phyloP scores from a whole-genome alignment of 2,888 invertebrate species.

The Andrena praecox region DNA sequence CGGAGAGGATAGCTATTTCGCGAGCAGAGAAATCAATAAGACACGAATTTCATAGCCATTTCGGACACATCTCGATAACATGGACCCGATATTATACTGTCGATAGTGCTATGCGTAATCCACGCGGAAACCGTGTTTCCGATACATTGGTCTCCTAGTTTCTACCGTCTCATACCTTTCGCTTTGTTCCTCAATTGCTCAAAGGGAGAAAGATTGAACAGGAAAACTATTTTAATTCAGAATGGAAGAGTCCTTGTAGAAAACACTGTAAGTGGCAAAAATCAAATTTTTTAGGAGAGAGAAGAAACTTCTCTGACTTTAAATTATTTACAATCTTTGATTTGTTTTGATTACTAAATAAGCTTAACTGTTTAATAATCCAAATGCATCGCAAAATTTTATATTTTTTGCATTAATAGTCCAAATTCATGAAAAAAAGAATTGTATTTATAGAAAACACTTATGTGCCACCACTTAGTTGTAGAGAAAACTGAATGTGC shows the following conservation, averaged over 20 bases:
- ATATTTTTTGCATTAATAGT: no score
- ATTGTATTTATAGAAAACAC: no score
- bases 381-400: no score
- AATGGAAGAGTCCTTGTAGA: no score
- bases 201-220: neutral
- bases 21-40: constrained; percentile 34
- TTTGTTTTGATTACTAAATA: no score
- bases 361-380: no score
- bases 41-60: constrained; percentile 24
- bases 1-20: neutral
- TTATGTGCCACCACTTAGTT: no score
- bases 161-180: neutral
- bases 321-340: no score
- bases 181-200: neutral
- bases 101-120: constrained; percentile 11
- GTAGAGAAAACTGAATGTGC: no score
- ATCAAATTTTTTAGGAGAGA: neutral
- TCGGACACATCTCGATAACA: constrained; percentile 7
- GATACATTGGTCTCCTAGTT: constrained; percentile 2
- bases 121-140: constrained; percentile 3
- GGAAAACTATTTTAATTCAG: neutral
- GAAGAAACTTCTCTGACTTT: no score
- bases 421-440: no score
- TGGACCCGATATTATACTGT: neutral
- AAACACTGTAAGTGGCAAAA: no score